Base-by-base conservation (phyloP, 2,888 invertebrate species). In the Drosophila meridionalis region DNA sequence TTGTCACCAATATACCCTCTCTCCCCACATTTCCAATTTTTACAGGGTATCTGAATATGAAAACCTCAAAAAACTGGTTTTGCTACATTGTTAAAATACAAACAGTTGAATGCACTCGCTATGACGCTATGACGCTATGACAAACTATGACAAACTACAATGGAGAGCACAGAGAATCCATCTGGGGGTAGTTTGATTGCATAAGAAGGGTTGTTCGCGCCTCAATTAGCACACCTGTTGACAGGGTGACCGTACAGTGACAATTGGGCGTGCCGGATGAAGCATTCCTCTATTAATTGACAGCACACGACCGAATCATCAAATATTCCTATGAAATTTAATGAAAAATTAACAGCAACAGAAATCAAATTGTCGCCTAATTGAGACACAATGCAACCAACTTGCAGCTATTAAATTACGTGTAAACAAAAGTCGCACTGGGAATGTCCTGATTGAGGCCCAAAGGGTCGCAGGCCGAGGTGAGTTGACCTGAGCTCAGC, bases 341-440 rank as follows among this genome's bases (percentile, higher is more conserved):
- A 90, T 87, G 87, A 90, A 87, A 90, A 88, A 87, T 87, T 81
- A 87, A 80, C 90, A 86, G 57, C 80, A 85, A 90, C 79, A 76
- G 42, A 83, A 91, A 90, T 90, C 80, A 91, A 90, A 90, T 90
- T 91, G 89, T 79, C 82, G 78, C 69, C 83, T 90, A 89, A 91
- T 91, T 91, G 91, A 88, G 90, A 86, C 82, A 87, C 86, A 89
- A 88, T 71, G 65, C 67, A 64, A 60, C 47, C 61, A 62, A 57
- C 66, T 63, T 62, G 69, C 67, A 57, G 48, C 75, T 89, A 89
- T 91, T 89, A 75, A 89, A 84, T 91, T 88, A 90, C 84, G 57
- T 71, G 64, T 55, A 76, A 79, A 78, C 77, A 74, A 76, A 81
- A 76, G 76, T 60, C 69, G 65, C 65, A 74, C 63, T 78, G 69